phyloP scores from a whole-genome alignment of 1,140 invertebrate genomes.

The Diorhabda elongata region DNA sequence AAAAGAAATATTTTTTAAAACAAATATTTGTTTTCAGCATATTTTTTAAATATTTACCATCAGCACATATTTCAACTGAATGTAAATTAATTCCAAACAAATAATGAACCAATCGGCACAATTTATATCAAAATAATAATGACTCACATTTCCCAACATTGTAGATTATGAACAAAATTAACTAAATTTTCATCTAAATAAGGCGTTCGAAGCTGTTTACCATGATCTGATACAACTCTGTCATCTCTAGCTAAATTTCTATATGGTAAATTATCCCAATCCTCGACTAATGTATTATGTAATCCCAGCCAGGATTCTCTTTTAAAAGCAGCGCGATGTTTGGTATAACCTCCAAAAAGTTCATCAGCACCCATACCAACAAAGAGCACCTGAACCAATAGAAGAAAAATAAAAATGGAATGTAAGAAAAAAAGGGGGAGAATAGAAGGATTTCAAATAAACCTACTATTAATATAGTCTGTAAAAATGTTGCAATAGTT shows the following conservation, averaged over 20 bases:
- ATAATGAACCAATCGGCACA: no score
- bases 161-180: slow-evolving; percentile 63
- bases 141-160: slow-evolving; percentile 71
- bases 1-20: no score
- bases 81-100: background rate
- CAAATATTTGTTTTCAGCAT: no score
- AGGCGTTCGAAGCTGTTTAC: slow-evolving; percentile 78
- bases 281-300: slow-evolving; percentile 65
- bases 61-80: no score
- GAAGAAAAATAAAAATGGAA: no score
- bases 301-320: slow-evolving; percentile 64
- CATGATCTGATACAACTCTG: slow-evolving; percentile 75
- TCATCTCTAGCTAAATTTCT: slow-evolving; percentile 94
- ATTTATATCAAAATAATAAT: no score
- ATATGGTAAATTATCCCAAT: slow-evolving; percentile 80
- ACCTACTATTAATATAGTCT: no score
- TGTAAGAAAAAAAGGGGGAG: no score
- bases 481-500: no score
- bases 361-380: slow-evolving; percentile 96
- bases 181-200: slow-evolving; percentile 91
- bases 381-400: slow-evolving; percentile 64
- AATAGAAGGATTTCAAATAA: no score
- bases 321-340: slow-evolving; percentile 74
- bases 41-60: no score
- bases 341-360: slow-evolving; percentile 89